These are phyloP conservation scores for Abscondita cerata DNA, from an alignment of 2,888 invertebrate species.

Conservation along the genomic window DNA sequence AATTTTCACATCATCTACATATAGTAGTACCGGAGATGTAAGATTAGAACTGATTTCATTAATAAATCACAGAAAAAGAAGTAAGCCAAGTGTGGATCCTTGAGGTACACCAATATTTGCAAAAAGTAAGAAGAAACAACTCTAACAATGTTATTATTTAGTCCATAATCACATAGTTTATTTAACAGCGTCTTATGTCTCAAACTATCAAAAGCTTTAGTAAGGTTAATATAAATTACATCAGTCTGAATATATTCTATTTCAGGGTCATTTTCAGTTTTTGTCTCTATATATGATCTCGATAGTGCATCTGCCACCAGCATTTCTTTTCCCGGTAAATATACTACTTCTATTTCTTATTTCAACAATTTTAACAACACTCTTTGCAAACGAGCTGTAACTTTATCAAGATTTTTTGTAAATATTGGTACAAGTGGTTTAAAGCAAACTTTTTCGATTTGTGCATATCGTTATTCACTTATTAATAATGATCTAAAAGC, in stretches of 20 bases:
- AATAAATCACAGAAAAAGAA: too few species aligned
- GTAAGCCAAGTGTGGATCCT: too few species aligned
- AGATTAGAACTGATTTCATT: too few species aligned
- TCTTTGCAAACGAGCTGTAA: not conserved
- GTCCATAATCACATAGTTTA: too few species aligned
- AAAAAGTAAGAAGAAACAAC: too few species aligned
- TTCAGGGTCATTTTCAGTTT: not conserved
- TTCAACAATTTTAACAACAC: not conserved
- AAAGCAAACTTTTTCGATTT: constrained; percentile 43
- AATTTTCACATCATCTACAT: too few species aligned
- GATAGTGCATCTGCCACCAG: not conserved
- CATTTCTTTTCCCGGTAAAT: not conserved
- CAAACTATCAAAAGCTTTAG: too few species aligned
- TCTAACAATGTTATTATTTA: too few species aligned
- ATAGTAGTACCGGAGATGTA: too few species aligned
- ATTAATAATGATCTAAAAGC: constrained; percentile 2
- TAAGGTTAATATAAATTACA: too few species aligned
- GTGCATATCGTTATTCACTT: constrained; percentile 5
- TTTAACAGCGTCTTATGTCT: too few species aligned
- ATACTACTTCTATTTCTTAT: not conserved
- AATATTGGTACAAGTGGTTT: not conserved
- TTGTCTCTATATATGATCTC: not conserved
- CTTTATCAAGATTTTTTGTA: not conserved
- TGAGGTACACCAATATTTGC: too few species aligned
- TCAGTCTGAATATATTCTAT: not conserved